Base-by-base conservation (phyloP, 2,113 vertebrate species). In the Microtus oregoni region DNA sequence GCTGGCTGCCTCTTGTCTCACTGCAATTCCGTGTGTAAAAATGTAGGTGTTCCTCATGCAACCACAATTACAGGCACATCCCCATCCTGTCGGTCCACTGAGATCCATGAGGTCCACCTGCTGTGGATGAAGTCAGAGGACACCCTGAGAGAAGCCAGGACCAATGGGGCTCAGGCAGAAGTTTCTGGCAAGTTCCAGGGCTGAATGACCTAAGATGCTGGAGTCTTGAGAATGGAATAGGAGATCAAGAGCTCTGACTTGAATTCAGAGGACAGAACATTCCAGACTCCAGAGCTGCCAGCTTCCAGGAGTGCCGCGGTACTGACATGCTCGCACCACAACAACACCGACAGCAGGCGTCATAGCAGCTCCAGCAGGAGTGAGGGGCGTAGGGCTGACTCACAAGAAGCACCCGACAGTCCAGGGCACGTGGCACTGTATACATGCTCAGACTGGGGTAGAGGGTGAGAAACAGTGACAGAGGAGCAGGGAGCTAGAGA, bases 381-480 rank as follows among this genome's bases (percentile, higher is more conserved):
- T n/a, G 77, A 50, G 28, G 7, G 5, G 10, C 12, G 28, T 0
- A 0, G 32, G 67, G 2, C 2, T 22, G 4, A 68, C 20, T 73
- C 44, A 10, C 1, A 2, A 0, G 13, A 81, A 72, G 86, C 26
- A 12, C 41, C 20, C 1, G 8, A 52, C 9, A 15, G 5, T 4
- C 28, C 28, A n/a, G 5, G 14, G 63, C 10, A 47, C 35, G 26
- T 19, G 4, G 61, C 28, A 22, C 0, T 0, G 6, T 52, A 28
- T 30, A 15, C 41, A 41, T 0, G 0, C 89, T 58, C 41, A 3
- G 75, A 72, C 0, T 2, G 10, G 30, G 35, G 50, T 20, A 28
- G 44, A 78, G 20, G 79, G 35, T 1, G 3, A 9, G 9, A 1
- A 77, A 3, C 8, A 3, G 47, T 32, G 38, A 67, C 22, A n/a